These are phyloP conservation scores for Linhomoeus sp. DNA, from an alignment of 2,888 invertebrate species.

Conservation along the genomic window DNA sequence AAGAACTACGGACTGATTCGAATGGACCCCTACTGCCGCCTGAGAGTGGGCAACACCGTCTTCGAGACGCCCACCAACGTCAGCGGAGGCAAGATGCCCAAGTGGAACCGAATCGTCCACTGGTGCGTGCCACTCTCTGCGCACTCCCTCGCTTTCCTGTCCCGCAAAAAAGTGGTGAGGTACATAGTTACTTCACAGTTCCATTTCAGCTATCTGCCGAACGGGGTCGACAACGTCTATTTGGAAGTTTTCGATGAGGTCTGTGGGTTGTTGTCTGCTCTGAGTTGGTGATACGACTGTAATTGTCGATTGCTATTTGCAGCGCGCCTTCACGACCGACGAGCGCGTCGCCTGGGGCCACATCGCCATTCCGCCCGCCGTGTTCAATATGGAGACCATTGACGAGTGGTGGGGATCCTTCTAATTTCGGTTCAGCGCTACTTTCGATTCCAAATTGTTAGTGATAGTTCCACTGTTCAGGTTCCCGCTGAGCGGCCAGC, in stretches of 20 bases:
- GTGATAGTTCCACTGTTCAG: too few relatives aligned
- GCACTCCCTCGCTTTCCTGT: too few relatives aligned
- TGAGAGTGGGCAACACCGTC: constrained; percentile 75
- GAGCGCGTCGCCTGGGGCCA: constrained; percentile 85
- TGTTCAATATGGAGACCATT: constrained; percentile 60
- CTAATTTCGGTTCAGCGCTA: background rate
- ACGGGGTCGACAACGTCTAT: constrained; percentile 66
- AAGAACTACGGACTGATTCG: constrained; percentile 84
- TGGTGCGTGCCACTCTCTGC: constrained; percentile 38
- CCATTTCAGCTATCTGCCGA: constrained; percentile 52
- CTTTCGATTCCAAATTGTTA: too few relatives aligned
- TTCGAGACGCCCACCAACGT: constrained; percentile 87
- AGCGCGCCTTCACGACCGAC: constrained; percentile 80
- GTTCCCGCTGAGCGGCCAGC: constrained; percentile 65
- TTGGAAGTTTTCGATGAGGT: constrained; percentile 84
- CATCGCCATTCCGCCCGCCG: constrained; percentile 60
- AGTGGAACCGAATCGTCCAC: constrained; percentile 85
- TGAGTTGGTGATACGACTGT: background rate
- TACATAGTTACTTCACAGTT: constrained; percentile 3
- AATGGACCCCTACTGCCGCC: constrained; percentile 86
- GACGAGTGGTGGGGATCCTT: constrained; percentile 99
- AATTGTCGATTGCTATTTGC: constrained; percentile 8
- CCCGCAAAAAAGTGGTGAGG: too few relatives aligned
- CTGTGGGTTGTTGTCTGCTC: background rate
- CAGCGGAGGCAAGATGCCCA: constrained; percentile 79